phyloP scores from a whole-genome alignment of 2,797 vertebrate genomes.

The Danio albolineatus region DNA sequence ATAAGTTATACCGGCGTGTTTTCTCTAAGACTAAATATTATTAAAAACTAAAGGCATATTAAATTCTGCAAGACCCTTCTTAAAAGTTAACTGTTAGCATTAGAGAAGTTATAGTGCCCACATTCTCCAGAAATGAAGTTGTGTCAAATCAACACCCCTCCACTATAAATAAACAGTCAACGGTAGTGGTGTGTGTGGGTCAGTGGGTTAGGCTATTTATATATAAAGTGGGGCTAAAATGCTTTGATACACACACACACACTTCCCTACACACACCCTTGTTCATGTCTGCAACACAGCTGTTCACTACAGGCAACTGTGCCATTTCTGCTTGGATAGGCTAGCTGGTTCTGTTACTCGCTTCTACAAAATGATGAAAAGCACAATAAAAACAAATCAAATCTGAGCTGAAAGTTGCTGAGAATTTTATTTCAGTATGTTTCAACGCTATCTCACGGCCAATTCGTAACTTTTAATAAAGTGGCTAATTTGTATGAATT shows the following conservation, averaged over 20 bases:
- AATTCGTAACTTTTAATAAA: too few relatives aligned
- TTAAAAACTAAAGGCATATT: not conserved
- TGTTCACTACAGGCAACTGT: conserved; percentile 38
- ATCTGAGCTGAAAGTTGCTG: not conserved
- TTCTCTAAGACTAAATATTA: conserved; percentile 9
- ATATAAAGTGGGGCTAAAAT: conserved; percentile 35
- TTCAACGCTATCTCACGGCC: too few relatives aligned
- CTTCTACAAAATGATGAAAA: not conserved
- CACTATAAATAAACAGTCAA: conserved; percentile 35
- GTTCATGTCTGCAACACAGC: conserved; percentile 28
- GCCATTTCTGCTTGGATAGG: conserved; percentile 1
- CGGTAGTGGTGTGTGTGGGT: conserved; percentile 40
- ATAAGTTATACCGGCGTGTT: not conserved
- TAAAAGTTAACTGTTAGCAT: conserved; percentile 22
- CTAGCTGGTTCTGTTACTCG: not conserved
- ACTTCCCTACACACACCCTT: conserved; percentile 22
- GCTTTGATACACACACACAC: conserved; percentile 8
- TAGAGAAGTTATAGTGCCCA: not conserved
- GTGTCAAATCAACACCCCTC: conserved; percentile 30
- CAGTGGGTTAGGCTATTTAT: conserved; percentile 36
- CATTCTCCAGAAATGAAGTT: conserved; percentile 14
- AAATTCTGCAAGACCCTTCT: not conserved
- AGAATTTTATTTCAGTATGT: too few relatives aligned
- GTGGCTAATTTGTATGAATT: too few relatives aligned
- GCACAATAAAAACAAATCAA: not conserved